Evolutionary conservation across 1,140 invertebrate genomes (phyloP).

Genomic region (Tetramorium alpestre): DNA sequence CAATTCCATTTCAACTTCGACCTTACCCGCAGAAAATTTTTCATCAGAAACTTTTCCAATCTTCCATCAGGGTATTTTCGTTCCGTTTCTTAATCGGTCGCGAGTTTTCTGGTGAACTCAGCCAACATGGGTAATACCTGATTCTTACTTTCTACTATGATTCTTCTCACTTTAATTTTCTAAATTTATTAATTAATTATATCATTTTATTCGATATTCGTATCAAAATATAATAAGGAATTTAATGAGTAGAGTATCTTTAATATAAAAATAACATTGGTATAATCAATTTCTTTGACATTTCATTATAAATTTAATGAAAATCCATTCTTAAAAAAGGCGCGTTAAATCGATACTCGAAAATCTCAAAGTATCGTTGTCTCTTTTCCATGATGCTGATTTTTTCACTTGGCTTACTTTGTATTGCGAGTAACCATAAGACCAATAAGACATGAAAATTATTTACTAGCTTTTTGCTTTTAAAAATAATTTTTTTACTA

Average conservation of each 20-base stretch:
- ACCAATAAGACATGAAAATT: no score
- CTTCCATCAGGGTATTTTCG: constrained; percentile 53
- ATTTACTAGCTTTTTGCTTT: no score
- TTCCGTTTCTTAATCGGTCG: constrained; percentile 48
- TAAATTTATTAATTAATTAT: constrained; percentile 10
- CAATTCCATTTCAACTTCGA: constrained; percentile 54
- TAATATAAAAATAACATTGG: not conserved
- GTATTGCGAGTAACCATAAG: no score
- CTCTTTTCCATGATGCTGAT: no score
- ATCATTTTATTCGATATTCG: not conserved
- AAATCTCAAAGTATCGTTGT: no score
- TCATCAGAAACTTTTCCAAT: constrained; percentile 58
- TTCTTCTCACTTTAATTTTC: constrained; percentile 7
- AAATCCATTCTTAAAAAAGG: no score
- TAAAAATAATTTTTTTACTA: no score
- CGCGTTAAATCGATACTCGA: no score
- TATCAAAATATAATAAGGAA: not conserved
- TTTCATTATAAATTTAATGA: not conserved
- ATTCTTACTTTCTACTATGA: constrained; percentile 5
- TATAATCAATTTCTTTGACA: not conserved
- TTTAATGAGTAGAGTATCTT: not conserved
- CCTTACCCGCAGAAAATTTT: constrained; percentile 50
- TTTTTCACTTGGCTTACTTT: no score
- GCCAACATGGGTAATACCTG: constrained; percentile 17
- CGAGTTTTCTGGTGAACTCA: constrained; percentile 37